Conservation (phyloP, 2,888 invertebrate species). For the Macrosiphum euphorbiae region DNA sequence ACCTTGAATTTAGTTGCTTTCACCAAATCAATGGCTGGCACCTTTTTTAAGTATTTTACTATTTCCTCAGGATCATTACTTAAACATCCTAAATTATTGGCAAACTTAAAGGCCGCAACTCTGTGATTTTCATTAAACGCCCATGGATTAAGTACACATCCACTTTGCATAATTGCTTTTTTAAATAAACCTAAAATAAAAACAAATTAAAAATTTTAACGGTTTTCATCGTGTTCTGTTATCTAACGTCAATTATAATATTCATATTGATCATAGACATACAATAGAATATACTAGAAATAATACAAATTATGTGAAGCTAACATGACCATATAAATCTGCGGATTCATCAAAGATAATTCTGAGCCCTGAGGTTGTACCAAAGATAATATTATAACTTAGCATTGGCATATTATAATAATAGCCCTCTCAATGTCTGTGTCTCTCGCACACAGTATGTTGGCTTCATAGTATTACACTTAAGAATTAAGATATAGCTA, state of each 20-base stretch:
- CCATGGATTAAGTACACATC: conserved; percentile 67
- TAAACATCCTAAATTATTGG: conserved; percentile 66
- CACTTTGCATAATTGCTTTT: conserved; percentile 68
- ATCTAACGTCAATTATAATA: background rate
- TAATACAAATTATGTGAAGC: too few species aligned
- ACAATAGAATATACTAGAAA: too few species aligned
- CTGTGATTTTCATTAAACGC: conserved; percentile 61
- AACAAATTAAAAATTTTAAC: background rate
- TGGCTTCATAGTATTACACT: too few species aligned
- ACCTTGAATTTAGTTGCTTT: conserved; percentile 37
- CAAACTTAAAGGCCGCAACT: conserved; percentile 65
- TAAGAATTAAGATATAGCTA: too few species aligned
- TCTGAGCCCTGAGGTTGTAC: too few species aligned
- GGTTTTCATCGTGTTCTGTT: background rate
- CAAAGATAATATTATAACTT: too few species aligned
- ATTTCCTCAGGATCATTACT: conserved; percentile 65
- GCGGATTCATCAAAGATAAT: too few species aligned
- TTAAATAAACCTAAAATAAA: conserved; percentile 67
- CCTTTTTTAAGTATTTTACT: conserved; percentile 65
- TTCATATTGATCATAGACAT: background rate
- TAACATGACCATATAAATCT: background rate
- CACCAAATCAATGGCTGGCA: conserved; percentile 66
- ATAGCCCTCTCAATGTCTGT: too few species aligned
- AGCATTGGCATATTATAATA: too few species aligned
- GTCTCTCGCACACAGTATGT: too few species aligned